Evolutionary conservation across 2,888 invertebrate species (phyloP).

Genomic region (Hemithea aestivaria): DNA sequence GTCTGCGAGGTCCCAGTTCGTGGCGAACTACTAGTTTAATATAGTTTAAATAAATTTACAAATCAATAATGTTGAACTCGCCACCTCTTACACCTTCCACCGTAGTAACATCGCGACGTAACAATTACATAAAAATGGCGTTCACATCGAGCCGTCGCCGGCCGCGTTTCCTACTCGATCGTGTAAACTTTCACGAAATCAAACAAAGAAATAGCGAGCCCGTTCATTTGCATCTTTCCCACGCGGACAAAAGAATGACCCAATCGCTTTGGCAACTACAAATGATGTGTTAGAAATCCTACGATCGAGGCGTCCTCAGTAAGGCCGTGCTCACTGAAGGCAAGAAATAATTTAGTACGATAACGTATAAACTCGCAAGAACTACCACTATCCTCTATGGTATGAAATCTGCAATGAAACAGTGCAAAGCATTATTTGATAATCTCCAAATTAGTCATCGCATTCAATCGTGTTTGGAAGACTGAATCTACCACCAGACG

Average conservation of each 20-base stretch:
- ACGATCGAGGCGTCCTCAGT: conserved; percentile 54
- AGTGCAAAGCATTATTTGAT: too few species aligned
- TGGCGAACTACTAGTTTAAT: too few species aligned
- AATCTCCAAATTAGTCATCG: too few species aligned
- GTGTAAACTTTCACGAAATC: conserved; percentile 79
- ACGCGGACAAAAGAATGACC: conserved; percentile 77
- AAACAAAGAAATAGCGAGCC: conserved; percentile 77
- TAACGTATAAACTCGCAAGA: too few species aligned
- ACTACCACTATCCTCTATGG: too few species aligned
- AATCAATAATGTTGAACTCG: too few species aligned
- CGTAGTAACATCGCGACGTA: conserved; percentile 59
- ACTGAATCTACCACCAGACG: not conserved
- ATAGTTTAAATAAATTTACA: too few species aligned
- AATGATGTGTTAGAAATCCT: conserved; percentile 72
- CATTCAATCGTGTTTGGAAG: too few species aligned
- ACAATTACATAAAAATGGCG: conserved; percentile 79
- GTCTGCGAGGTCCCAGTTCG: too few species aligned
- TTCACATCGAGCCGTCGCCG: conserved; percentile 71
- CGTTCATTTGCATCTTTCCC: conserved; percentile 77
- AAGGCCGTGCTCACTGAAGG: too few species aligned
- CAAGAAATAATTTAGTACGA: too few species aligned
- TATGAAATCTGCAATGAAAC: too few species aligned
- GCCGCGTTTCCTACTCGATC: conserved; percentile 75
- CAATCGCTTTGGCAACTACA: conserved; percentile 73
- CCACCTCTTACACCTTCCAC: conserved; percentile 36